These are phyloP conservation scores for Pollenia labialis DNA, from an alignment of 2,888 invertebrate species.

Conservation along the genomic window DNA sequence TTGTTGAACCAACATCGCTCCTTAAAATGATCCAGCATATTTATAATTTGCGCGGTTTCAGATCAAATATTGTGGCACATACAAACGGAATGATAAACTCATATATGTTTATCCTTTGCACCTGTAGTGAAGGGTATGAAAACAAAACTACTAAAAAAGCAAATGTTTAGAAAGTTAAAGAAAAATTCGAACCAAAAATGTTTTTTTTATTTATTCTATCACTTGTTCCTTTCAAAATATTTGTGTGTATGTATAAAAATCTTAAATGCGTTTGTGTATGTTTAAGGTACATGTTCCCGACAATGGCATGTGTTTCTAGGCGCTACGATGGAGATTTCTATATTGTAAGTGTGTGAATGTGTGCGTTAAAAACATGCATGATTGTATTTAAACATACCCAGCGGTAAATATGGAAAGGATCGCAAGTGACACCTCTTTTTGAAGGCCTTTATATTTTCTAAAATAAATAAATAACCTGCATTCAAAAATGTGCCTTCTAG, in stretches of 20 bases:
- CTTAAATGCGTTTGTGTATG: not conserved
- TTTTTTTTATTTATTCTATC: slow-evolving; percentile 9
- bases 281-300: slow-evolving; percentile 26
- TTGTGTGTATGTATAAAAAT: slow-evolving; percentile 25
- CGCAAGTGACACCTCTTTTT: too few species aligned
- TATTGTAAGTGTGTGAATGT: slow-evolving; percentile 17
- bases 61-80: too few species aligned
- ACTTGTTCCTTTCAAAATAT: slow-evolving; percentile 49
- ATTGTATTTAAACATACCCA: slow-evolving; percentile 9
- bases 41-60: too few species aligned
- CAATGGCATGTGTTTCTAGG: slow-evolving; percentile 49
- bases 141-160: slow-evolving; percentile 6
- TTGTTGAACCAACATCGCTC: too few species aligned
- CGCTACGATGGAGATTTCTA: slow-evolving; percentile 32
- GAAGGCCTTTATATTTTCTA: too few species aligned
- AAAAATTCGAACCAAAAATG: slow-evolving; percentile 4
- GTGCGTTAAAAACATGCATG: slow-evolving; percentile 6
- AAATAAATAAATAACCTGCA: too few species aligned
- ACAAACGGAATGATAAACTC: too few species aligned
- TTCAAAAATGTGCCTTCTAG: too few species aligned
- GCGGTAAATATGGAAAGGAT: too few species aligned
- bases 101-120: too few species aligned
- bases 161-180: slow-evolving; percentile 57
- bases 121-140: too few species aligned
- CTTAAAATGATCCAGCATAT: too few species aligned